phyloP scores from a whole-genome alignment of 2,113 vertebrate species.

The Lophotis ruficrista region DNA sequence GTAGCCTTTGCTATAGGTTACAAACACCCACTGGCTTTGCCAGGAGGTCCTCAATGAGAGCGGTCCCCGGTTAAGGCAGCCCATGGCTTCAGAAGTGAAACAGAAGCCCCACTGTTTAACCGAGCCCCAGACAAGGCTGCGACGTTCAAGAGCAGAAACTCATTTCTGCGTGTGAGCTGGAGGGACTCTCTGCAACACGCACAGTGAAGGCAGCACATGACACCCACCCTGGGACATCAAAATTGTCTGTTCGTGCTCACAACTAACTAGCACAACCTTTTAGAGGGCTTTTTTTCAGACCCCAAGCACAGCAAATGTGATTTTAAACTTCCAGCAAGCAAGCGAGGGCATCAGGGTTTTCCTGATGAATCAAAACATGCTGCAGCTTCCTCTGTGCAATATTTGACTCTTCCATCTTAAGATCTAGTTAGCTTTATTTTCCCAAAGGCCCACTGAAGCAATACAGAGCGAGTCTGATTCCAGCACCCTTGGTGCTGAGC shows the following conservation, averaged over 20 bases:
- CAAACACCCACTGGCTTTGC: accelerated
- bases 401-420: background rate
- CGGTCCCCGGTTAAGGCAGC: accelerated
- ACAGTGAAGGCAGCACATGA: background rate
- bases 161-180: background rate
- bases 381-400: background rate
- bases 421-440: background rate
- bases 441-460: background rate
- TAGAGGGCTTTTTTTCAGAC: background rate
- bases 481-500: background rate
- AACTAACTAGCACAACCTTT: background rate
- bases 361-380: background rate
- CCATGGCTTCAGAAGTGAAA: background rate
- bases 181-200: background rate
- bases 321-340: background rate
- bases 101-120: background rate
- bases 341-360: background rate
- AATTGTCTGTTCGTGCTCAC: background rate
- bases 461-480: background rate
- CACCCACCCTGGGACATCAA: background rate
- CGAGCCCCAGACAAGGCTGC: background rate
- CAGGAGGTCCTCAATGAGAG: background rate
- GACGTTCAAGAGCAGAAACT: accelerated
- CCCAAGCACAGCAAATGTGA: background rate
- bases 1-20: background rate